A percentile compares a stretch with the other conserved stretches of the same genome.
These are phyloP conservation scores for Nestor notabilis DNA, from an alignment of 2,113 vertebrate genomes.

Conservation along the genomic window DNA sequence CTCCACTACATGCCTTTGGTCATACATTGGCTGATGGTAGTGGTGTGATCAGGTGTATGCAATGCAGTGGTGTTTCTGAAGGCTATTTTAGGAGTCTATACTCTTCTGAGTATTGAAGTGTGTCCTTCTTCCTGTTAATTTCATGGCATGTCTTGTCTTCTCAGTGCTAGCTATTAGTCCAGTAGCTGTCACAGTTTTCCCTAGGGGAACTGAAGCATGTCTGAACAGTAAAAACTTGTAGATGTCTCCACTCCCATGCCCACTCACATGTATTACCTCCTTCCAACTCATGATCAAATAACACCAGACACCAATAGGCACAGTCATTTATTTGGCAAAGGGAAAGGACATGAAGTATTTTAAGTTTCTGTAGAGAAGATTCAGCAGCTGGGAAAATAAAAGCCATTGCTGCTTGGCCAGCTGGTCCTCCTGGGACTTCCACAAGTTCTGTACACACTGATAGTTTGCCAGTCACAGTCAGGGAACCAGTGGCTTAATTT, in stretches of 20 bases:
- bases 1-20: accelerated
- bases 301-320: background rate
- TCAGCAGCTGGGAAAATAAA: background rate
- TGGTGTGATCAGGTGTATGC: background rate
- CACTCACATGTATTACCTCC: background rate
- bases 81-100: background rate
- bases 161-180: background rate
- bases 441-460: background rate
- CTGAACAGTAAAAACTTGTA: background rate
- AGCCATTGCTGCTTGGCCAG: background rate
- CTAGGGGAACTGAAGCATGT: background rate
- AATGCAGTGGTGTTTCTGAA: background rate
- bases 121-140: background rate
- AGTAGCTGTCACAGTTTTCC: background rate
- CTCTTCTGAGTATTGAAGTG: background rate
- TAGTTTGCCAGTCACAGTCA: background rate
- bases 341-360: background rate
- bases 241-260: background rate
- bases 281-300: background rate
- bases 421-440: background rate
- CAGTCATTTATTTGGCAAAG: background rate
- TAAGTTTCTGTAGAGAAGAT: background rate
- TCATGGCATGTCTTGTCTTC: background rate
- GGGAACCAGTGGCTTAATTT: background rate
- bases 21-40: background rate